Base-by-base conservation (phyloP, 2,888 invertebrate genomes). In the Scaptomyza reducta region DNA sequence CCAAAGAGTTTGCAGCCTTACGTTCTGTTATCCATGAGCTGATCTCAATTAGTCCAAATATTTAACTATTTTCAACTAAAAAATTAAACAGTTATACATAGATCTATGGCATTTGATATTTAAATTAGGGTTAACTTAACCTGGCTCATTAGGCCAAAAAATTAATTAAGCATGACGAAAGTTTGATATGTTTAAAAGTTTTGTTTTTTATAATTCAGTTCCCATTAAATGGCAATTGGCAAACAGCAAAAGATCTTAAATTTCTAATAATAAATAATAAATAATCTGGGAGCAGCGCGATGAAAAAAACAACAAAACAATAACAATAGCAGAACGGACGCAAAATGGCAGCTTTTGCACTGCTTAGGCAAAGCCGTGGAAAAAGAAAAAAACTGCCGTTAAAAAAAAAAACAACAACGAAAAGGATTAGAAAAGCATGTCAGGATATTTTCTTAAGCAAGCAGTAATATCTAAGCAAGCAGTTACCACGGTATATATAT, bases 1-100 rank as follows among this genome's bases (percentile, higher is more conserved):
- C 89, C 47, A 90, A 81, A 54, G 65, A 78, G 50, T 90, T 90
- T 58, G 90, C 87, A 0, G 76, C 90, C 90, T 9, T 90, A 90
- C 61, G 90, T 90, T 25, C 86, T 89, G 31, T 55, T 90, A 68
- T 89, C 90, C 31, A 76, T 72, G 60, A 75, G 63, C 50, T 89
- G 53, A 80, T 51, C 47, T 35, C 25, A 40, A 16, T 46, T 18
- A 9, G 22, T 9, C 49, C 42, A 53, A 33, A 54, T 18, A 9
- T 31, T 16, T 22, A 50, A 25, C 3, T 29, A 9, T n/a, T 49
- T 33, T 22, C 40, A 14, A 16, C 16, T 16, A 42, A 18, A 59
- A n/a, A n/a, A n/a, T n/a, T n/a, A n/a, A 4, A 14, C 27, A 27
- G 6, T 22, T 13, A 40, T 31, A n/a, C n/a, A 9, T 5, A 45